Evolutionary conservation across 2,797 vertebrate species (phyloP), one percentile per base, ranked within the genome.

Genomic region (Coreius guichenoti): DNA sequence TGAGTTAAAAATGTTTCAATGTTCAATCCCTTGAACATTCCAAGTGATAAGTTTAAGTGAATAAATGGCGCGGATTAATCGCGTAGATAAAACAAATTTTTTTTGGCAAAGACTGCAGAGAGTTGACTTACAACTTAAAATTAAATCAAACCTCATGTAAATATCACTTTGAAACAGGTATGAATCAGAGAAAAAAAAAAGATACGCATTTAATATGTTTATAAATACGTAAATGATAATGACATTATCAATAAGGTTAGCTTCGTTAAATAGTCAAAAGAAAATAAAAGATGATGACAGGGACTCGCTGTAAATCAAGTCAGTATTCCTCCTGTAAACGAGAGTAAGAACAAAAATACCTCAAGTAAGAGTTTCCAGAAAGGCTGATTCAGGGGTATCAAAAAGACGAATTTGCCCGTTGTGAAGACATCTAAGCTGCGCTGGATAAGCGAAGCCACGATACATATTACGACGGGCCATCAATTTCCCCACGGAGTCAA

Each of bases 21-120:
- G 78, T 2, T 70, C 78, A 14, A 81, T 47, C 8, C 84, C 43
- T n/a, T 81, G 45, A 5, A 81, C 45, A n/a, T 86, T 86, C 58
- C 79, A 81, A 26, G 79, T 86, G 4, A 47, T 7, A 3, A 81
- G n/a, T 51, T 39, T 84, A 84, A 81, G 79, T 81, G 8, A 54
- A 33, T 81, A 33, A 21, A 31, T 3, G 3, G 0, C 11, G 11
- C 4, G 12, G 11, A 31, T 33, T 67, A 17, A 67, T 26, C 16
- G 31, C 16, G 9, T 26, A 67, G 1, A 31, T 31, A 31, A 67
- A 67, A 4, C 7, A 2, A 8, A n/a, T n/a, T n/a, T 1, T 26
- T 1, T 26, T 61, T 26, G 36, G 21, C 21, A 33, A 29, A 33
- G 13, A 33, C 29, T 2, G 13, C 67, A 33, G 5, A 7, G 12